Percentiles rank a stretch among this genome's conserved stretches.
phyloP scores from a whole-genome alignment of 1,140 invertebrate species.

The Lethrus apterus region DNA sequence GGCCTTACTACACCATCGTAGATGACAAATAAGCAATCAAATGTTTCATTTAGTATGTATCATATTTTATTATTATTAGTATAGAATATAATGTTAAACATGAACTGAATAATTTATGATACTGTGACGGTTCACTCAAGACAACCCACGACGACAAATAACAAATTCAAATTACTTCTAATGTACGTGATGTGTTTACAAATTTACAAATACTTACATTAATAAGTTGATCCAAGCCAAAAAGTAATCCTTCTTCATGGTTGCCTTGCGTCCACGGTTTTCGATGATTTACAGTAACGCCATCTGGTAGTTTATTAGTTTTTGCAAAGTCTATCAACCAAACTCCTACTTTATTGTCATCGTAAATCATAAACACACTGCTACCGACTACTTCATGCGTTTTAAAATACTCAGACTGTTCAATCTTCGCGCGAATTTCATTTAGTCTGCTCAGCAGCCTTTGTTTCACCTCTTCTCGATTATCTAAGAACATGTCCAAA shows the following conservation, averaged over 20 bases:
- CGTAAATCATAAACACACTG: conserved; percentile 90
- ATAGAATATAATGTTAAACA: too few species aligned
- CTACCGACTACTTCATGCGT: conserved; percentile 91
- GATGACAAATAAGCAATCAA: too few species aligned
- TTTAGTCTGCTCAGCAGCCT: conserved; percentile 67
- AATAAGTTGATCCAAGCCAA: conserved; percentile 82
- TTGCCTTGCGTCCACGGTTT: conserved; percentile 79
- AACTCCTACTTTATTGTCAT: conserved; percentile 74
- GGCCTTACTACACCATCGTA: too few species aligned
- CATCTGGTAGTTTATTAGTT: conserved; percentile 67
- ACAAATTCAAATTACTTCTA: too few species aligned
- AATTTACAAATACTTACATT: conserved; percentile 42
- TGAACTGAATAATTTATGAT: too few species aligned
- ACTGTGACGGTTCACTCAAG: too few species aligned
- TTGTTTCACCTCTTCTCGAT: conserved; percentile 55
- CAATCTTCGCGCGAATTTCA: conserved; percentile 70
- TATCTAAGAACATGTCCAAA: conserved; percentile 69
- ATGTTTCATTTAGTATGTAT: too few species aligned
- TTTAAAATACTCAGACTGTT: conserved; percentile 80
- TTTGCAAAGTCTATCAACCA: conserved; percentile 98
- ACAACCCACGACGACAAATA: too few species aligned
- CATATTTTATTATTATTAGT: too few species aligned
- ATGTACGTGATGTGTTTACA: too few species aligned
- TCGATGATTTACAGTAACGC: conserved; percentile 65
- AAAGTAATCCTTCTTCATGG: conserved; percentile 90